Evolutionary conservation across 2,888 invertebrate genomes (phyloP), one percentile per base, ranked within the genome.

Genomic region (Eumacrocentrus americanus): DNA sequence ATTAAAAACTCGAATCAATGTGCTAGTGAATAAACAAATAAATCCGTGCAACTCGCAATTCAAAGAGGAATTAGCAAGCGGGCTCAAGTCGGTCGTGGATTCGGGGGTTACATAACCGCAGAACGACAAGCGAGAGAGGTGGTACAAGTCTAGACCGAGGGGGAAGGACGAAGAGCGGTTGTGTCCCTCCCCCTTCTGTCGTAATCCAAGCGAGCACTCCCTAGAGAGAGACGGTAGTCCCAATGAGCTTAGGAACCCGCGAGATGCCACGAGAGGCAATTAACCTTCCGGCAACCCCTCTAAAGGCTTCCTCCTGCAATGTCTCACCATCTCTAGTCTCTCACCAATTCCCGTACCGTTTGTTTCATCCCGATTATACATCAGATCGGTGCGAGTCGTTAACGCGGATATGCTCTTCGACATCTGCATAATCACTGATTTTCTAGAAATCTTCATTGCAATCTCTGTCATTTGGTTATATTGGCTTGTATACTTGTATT

Each of bases 251-350:
- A 72, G 69, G 57, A 25, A 51, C 66, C 64, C 53, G 56, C 64
- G 72, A 75, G 76, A 75, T 68, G 70, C 74, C 75, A 71, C 74
- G 72, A 76, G 77, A 77, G 79, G 74, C 77, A 79, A 79, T 79
- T 78, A 79, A 78, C 77, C 78, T 73, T 72, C 70, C 65, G 69
- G 69, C 73, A 42, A 71, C 69, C 72, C 73, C 74, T 71, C 73
- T 70, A 63, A 42, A 47, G 40, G 34, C 23, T 16, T 60, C 58
- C 60, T 46, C 37, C 29, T 18, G 16, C 58, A 38, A 47, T 44
- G 20, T 29, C 57, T 20, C 16, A 25, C 47, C 48, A 11, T 44
- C 42, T 29, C 23, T 42, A 25, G 18, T n/a, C 37, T 23, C 42
- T 25, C 40, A 57, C 51, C 51, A 38, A 50, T 56, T 58, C 16